Conservation (phyloP, 2,113 vertebrate genomes). For the Pomatostomus ruficeps region DNA sequence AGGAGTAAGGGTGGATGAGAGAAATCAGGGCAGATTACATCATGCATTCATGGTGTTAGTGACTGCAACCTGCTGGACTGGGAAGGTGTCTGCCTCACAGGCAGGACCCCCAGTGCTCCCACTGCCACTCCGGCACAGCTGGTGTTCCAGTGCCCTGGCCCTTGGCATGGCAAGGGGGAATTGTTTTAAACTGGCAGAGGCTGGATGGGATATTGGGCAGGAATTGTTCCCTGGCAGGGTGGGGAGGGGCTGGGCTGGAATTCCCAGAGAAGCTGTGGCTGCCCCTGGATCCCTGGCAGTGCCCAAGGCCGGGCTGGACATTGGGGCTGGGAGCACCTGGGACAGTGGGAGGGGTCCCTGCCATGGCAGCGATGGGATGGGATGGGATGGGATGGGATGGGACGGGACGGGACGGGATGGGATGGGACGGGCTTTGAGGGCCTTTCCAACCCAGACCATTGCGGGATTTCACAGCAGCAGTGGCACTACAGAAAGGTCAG, state of each 20-base stretch:
- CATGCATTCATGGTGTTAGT: not conserved
- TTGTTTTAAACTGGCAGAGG: not conserved
- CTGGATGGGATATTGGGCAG: not conserved
- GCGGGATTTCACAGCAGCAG: not conserved
- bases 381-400: no score
- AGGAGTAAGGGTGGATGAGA: not conserved
- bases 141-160: not conserved
- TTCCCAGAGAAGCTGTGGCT: not conserved
- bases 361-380: no score
- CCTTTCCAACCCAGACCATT: not conserved
- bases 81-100: not conserved
- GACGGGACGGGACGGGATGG: no score
- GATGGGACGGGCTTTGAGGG: not conserved
- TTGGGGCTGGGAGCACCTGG: not conserved
- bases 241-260: not conserved
- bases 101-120: not conserved
- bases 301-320: rapidly evolving
- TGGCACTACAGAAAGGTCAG: not conserved
- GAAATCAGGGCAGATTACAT: not conserved
- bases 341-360: not conserved
- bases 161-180: not conserved
- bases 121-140: not conserved
- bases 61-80: not conserved
- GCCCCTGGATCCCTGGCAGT: not conserved
- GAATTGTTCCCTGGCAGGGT: not conserved